Evolutionary conservation across 2,113 vertebrate species (phyloP).

Genomic region (Urocynchramus pylzowi): DNA sequence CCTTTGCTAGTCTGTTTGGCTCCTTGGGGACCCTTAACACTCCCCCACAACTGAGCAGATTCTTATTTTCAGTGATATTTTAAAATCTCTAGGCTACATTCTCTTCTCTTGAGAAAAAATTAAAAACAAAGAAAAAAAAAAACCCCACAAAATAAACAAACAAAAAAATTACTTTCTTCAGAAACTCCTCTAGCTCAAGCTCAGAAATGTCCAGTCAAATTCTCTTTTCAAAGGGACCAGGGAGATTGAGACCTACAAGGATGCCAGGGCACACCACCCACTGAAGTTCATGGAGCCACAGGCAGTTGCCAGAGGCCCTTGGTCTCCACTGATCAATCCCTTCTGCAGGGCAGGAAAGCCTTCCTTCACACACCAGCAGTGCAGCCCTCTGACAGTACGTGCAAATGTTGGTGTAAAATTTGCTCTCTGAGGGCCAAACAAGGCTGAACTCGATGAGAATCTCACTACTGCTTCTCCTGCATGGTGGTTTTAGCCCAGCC

Average conservation of each 20-base stretch:
- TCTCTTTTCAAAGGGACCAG: not conserved
- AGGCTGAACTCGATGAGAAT: not conserved
- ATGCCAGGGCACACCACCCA: not conserved
- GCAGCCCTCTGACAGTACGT: not conserved
- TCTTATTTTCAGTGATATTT: slow-evolving; percentile 24
- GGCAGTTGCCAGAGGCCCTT: not conserved
- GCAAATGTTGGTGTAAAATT: not conserved
- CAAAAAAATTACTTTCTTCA: not conserved
- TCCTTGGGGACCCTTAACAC: slow-evolving; percentile 13
- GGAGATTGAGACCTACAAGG: not conserved
- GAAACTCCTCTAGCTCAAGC: not conserved
- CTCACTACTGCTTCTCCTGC: not conserved
- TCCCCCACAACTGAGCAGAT: slow-evolving; percentile 8
- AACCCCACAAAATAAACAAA: not conserved
- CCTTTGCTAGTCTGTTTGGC: not conserved
- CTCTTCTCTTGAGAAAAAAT: slow-evolving; percentile 21
- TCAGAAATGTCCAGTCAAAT: not conserved
- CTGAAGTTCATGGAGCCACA: not conserved
- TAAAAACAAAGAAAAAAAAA: not conserved
- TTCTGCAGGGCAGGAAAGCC: not conserved
- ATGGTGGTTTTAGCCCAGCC: fast-evolving
- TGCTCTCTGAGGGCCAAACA: fast-evolving
- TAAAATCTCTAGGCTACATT: slow-evolving; percentile 43
- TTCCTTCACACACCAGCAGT: fast-evolving
- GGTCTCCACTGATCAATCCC: not conserved